Evolutionary conservation across 2,888 invertebrate species (phyloP), one percentile per base, ranked within the genome.

Genomic region (Dromius quadrimaculatus): DNA sequence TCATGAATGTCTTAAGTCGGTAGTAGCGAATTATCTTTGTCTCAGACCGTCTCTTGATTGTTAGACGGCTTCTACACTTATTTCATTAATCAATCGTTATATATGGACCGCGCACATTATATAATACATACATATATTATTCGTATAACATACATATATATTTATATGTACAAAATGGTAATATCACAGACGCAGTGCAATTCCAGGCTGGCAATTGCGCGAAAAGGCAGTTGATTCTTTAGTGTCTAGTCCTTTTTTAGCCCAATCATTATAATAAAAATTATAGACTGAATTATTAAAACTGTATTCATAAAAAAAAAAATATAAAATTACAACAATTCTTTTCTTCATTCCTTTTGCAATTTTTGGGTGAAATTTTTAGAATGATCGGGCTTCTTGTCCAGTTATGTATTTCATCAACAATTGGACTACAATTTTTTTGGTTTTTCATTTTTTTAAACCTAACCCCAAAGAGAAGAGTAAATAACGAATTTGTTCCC

Each of bases 371-470:
- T n/a, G n/a, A n/a, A n/a, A n/a, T n/a, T n/a, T n/a, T n/a, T n/a
- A n/a, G n/a, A n/a, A n/a, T n/a, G n/a, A n/a, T n/a, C n/a, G n/a
- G n/a, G n/a, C n/a, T n/a, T n/a, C 41, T 41, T 41, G 13, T 15
- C 15, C 41, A 41, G 41, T 41, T 41, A 15, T 11, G 11, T n/a
- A n/a, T 15, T 15, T 11, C 41, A 41, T 6, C 15, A 41, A 41
- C 41, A 41, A 41, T 41, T 17, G 41, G 41, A 41, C 41, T 41
- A 41, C 19, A 36, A 50, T 65, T 66, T 66, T 66, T 66, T 66
- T 54, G 66, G 38, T 66, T 66, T 66, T 66, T 66, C 28, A 54
- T 36, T 66, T 66, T 66, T 64, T 64, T 64, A 54, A 54, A 66
- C 66, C 66, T 66, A 54, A 36, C 28, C 66, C 66, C 66, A 36